Base-by-base conservation (phyloP, 2,113 vertebrate genomes). In the Fregetta grallaria region DNA sequence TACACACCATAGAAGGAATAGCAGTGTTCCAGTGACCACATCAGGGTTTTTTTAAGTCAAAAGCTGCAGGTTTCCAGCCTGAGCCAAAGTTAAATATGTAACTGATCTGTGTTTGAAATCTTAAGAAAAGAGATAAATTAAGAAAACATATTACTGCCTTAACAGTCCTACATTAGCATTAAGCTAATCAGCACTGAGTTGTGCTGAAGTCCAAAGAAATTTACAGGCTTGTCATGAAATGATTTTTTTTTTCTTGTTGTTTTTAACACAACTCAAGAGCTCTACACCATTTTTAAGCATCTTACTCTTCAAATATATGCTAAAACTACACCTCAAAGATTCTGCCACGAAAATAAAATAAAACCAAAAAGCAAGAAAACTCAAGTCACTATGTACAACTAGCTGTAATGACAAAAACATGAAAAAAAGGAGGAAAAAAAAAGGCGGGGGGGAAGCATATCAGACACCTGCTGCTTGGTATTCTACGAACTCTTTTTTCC, bases 51-150 rank as follows among this genome's bases (percentile, higher is more conserved):
- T 78, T n/a, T 56, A 74, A 42, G 20, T 73, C 36, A 86, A 86
- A 94, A 84, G 49, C 76, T 89, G 17, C 63, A 92, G 20, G 65
- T 56, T 88, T 93, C 71, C 65, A 84, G 65, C 45, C 86, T 45
- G 36, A 92, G 36, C 27, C 52, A 81, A 84, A 78, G 95, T 47
- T 59, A 93, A 78, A 62, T 50, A 72, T 3, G 16, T 32, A 86
- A 91, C 1, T 29, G 25, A 79, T 50, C 17, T 58, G 21, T 78
- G 62, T 42, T 30, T 83, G 22, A 95, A 92, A 86, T 17, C 22
- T 68, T 81, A 78, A 56, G 10, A 75, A 62, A 87, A 68, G 8
- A 74, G 53, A 73, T 7, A 65, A 88, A 76, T 79, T 22, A 65
- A 87, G 45, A 34, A 63, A 82, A 72, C 11, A 65, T 56, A n/a